phyloP scores from a whole-genome alignment of 2,888 invertebrate genomes.

The Diaprepes abbreviatus region DNA sequence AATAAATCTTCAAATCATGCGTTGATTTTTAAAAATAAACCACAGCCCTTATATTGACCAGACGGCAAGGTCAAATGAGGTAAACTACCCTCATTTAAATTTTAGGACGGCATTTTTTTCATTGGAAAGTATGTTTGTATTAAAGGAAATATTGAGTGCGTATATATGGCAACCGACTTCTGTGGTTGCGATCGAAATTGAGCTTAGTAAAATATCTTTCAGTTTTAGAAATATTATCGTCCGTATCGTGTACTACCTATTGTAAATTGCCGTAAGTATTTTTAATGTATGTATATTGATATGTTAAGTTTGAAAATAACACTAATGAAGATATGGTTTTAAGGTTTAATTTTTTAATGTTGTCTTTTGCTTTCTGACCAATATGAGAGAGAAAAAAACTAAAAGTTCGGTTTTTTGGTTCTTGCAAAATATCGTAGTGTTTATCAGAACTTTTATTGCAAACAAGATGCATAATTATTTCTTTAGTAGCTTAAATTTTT shows the following conservation, averaged over 20 bases:
- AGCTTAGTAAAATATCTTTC: background rate
- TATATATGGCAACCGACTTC: slow-evolving; percentile 12
- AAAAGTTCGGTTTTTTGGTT: no score
- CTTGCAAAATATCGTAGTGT: no score
- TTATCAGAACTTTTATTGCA: no score
- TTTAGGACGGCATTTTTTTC: background rate
- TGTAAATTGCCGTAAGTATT: background rate
- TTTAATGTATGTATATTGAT: background rate
- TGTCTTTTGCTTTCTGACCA: no score
- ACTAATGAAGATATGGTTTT: no score
- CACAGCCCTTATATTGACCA: background rate
- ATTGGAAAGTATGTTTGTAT: slow-evolving; percentile 18
- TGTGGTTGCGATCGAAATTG: slow-evolving; percentile 15
- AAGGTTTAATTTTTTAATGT: no score
- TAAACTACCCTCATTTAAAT: slow-evolving; percentile 23
- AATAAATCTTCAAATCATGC: no score
- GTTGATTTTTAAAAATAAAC: slow-evolving; percentile 5
- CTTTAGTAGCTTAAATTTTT: no score
- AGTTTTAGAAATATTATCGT: background rate
- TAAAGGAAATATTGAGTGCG: background rate
- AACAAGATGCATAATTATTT: no score
- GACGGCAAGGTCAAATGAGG: slow-evolving; percentile 16
- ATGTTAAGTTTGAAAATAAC: no score
- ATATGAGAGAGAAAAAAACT: no score
- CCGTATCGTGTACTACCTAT: background rate